Conservation (phyloP, 92 coral and sea anemone genomes). For the Pocillopora grandis region DNA sequence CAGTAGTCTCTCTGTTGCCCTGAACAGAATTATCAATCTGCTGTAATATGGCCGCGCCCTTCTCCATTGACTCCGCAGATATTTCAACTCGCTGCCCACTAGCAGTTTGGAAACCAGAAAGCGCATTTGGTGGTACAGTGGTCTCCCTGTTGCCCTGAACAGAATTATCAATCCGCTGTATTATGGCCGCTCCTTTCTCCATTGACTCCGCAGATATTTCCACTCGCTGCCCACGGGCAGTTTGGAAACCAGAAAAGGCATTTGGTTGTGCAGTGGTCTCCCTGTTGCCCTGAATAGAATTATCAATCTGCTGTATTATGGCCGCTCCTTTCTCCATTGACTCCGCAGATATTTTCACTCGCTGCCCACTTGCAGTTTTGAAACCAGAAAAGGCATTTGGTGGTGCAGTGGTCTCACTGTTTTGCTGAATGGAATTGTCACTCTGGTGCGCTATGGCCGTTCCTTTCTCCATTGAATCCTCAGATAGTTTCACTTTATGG, state of each 20-base stretch:
- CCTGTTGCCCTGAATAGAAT: not conserved
- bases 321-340: conserved; percentile 53
- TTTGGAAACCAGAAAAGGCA: conserved; percentile 13
- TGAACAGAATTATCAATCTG: not conserved
- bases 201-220: conserved; percentile 43
- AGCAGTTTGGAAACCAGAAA: conserved; percentile 37
- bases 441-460: not conserved
- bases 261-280: not conserved
- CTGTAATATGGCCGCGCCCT: conserved; percentile 33
- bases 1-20: not conserved
- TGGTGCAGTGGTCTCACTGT: not conserved
- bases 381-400: conserved; percentile 8
- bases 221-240: conserved; percentile 52
- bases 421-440: conserved; percentile 4
- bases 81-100: conserved; percentile 46
- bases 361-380: conserved; percentile 46
- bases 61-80: conserved; percentile 42
- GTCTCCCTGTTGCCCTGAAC: not conserved
- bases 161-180: conserved; percentile 14
- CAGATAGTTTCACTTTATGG: conserved; percentile 34
- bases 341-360: conserved; percentile 52
- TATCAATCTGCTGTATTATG: conserved; percentile 15
- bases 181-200: conserved; percentile 45
- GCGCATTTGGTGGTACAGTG: not conserved
- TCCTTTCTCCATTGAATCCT: conserved; percentile 43